Conservation (phyloP, 2,113 vertebrate species). For the Forbesichthys papilliferus region DNA sequence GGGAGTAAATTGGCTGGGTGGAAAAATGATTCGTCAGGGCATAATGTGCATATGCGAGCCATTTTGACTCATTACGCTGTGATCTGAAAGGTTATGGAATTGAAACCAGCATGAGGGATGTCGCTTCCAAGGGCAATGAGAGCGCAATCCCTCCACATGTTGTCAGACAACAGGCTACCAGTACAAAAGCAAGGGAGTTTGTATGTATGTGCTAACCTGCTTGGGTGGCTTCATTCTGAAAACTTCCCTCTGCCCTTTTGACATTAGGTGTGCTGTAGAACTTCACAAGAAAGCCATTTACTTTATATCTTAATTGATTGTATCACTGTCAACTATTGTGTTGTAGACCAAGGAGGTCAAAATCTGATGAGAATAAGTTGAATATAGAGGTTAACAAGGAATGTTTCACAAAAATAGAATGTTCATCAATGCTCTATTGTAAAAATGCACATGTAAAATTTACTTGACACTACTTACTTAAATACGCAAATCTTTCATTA, state of each 20-base stretch:
- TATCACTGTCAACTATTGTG: too few species aligned
- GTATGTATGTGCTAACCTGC: conserved; percentile 42
- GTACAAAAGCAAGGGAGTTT: conserved; percentile 12
- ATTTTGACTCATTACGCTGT: conserved; percentile 73
- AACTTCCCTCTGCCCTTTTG: conserved; percentile 50
- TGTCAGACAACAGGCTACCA: conserved; percentile 47
- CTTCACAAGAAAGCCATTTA: too few species aligned
- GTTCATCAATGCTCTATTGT: too few species aligned
- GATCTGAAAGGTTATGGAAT: conserved; percentile 75
- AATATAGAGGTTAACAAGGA: too few species aligned
- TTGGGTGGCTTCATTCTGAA: conserved; percentile 59
- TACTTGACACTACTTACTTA: too few species aligned
- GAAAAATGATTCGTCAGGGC: conserved; percentile 65
- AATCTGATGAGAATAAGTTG: too few species aligned
- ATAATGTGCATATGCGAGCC: conserved; percentile 73
- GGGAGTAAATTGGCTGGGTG: conserved; percentile 62
- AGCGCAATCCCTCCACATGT: conserved; percentile 57
- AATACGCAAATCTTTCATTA: too few species aligned
- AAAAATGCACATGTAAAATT: too few species aligned
- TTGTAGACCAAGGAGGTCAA: too few species aligned
- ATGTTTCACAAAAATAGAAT: too few species aligned
- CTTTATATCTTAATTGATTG: too few species aligned
- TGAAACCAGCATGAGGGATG: conserved; percentile 67
- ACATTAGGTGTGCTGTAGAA: conserved; percentile 55
- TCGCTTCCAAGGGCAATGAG: conserved; percentile 57